Percentiles rank a stretch among this genome's conserved stretches.
Conservation (phyloP, 2,113 vertebrate species). For the Menidia beryllina region DNA sequence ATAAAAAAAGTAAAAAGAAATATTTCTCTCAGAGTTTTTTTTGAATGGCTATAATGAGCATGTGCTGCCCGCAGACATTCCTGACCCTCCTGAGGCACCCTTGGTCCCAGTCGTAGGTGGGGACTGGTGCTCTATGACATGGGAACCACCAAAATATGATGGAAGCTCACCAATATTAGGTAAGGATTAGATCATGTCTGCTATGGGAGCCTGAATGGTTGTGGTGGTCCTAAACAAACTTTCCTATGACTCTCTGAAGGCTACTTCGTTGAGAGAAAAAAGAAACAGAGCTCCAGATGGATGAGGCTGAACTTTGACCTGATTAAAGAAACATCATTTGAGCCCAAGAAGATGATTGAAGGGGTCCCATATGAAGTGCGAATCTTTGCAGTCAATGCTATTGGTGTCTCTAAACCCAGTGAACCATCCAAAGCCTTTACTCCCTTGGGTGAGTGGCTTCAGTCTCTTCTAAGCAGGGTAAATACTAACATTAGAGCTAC, state of each 20-base stretch:
- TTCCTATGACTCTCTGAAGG: conserved; percentile 74
- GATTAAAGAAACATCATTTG: conserved; percentile 94
- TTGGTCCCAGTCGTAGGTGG: conserved; percentile 91
- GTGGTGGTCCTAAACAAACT: neutral
- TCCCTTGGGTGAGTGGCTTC: conserved; percentile 90
- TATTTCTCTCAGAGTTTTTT: neutral
- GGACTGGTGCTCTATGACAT: conserved; percentile 96
- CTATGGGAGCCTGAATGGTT: neutral
- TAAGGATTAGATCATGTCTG: conserved; percentile 57
- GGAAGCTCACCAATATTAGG: conserved; percentile 93
- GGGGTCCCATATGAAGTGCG: conserved; percentile 97
- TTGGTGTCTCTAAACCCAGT: conserved; percentile 95
- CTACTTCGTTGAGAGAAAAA: conserved; percentile 97
- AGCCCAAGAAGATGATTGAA: conserved; percentile 99
- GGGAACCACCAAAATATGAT: conserved; percentile 93
- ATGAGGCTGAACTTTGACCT: conserved; percentile 99
- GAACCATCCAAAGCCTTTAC: conserved; percentile 95
- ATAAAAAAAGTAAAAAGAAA: conserved; percentile 3
- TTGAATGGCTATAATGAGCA: neutral
- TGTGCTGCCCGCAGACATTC: conserved; percentile 85
- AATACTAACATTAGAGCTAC: conserved; percentile 9
- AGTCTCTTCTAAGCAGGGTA: conserved; percentile 14
- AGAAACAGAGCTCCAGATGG: conserved; percentile 99
- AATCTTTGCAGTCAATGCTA: conserved; percentile 94
- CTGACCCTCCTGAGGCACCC: conserved; percentile 92